These are phyloP conservation scores for Zaprionus camerounensis DNA, from an alignment of 1,140 invertebrate genomes.

Conservation along the genomic window DNA sequence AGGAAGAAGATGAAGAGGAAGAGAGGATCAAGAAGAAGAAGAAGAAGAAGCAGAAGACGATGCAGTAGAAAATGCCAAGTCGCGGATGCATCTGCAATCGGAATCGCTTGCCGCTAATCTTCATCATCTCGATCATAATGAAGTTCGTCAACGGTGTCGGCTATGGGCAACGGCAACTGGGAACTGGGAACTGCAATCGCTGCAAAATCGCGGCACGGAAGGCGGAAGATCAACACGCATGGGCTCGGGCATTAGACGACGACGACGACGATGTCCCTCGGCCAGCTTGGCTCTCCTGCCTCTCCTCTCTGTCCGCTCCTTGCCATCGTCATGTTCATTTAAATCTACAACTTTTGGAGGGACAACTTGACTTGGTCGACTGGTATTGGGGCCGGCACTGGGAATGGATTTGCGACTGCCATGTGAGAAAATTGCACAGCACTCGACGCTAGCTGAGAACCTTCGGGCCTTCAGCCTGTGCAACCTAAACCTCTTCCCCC, in stretches of 20 bases:
- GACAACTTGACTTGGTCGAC: conserved; percentile 73
- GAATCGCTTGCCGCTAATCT: conserved; percentile 77
- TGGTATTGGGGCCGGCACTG: conserved; percentile 36
- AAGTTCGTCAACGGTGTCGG: conserved; percentile 79
- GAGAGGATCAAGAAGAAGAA: not conserved
- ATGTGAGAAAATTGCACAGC: conserved; percentile 81
- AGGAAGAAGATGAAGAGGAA: not conserved
- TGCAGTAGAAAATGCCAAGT: not conserved
- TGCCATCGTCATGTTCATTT: conserved; percentile 74
- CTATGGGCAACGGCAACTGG: conserved; percentile 60
- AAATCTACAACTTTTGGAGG: conserved; percentile 82
- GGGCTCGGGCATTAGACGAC: conserved; percentile 69
- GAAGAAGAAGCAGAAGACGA: too few relatives aligned
- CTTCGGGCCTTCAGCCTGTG: conserved; percentile 47
- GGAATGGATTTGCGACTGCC: conserved; percentile 41
- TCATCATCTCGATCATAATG: conserved; percentile 74
- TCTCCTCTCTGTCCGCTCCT: conserved; percentile 1
- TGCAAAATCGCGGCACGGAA: conserved; percentile 29
- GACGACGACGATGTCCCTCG: conserved; percentile 55
- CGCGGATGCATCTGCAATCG: conserved; percentile 77
- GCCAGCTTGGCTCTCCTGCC: conserved; percentile 33
- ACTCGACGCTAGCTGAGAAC: conserved; percentile 63
- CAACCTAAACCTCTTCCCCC: not conserved
- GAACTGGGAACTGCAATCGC: conserved; percentile 60
- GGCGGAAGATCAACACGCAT: conserved; percentile 75